These are phyloP conservation scores for Rhea americana DNA, from an alignment of 2,113 vertebrate species.

Conservation along the genomic window DNA sequence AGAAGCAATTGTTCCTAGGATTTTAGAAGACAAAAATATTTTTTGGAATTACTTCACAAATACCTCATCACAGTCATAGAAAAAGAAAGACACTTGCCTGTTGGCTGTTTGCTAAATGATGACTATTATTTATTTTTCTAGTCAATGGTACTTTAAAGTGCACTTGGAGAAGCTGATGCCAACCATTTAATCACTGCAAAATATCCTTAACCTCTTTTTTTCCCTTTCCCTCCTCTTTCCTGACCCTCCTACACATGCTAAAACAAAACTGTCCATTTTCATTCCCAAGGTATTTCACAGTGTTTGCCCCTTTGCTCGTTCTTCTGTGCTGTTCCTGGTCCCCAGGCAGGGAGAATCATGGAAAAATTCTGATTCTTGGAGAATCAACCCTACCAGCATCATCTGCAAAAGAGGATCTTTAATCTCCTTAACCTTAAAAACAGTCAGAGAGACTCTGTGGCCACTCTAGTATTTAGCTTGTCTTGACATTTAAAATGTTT, in stretches of 20 bases:
- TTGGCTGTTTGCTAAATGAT: neutral
- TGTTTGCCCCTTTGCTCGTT: neutral
- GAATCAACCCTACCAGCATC: neutral
- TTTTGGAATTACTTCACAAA: conserved; percentile 59
- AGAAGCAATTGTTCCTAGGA: conserved; percentile 58
- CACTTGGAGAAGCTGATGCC: neutral
- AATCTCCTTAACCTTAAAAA: neutral
- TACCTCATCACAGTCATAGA: conserved; percentile 5
- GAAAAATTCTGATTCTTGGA: neutral
- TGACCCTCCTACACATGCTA: neutral
- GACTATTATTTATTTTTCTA: neutral
- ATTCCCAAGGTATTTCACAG: neutral
- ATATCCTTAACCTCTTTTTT: neutral
- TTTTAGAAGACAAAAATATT: conserved; percentile 61
- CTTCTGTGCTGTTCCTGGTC: accelerated
- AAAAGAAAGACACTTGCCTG: neutral
- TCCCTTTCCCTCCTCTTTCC: neutral
- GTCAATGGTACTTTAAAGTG: neutral
- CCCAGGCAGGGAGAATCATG: neutral
- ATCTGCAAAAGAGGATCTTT: neutral
- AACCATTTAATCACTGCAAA: neutral
- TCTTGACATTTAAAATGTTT: neutral
- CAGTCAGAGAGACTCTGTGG: neutral
- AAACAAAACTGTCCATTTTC: neutral
- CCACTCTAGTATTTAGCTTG: accelerated